Conservation (phyloP, 2,888 invertebrate species). For the Strigamia transsilvanica region DNA sequence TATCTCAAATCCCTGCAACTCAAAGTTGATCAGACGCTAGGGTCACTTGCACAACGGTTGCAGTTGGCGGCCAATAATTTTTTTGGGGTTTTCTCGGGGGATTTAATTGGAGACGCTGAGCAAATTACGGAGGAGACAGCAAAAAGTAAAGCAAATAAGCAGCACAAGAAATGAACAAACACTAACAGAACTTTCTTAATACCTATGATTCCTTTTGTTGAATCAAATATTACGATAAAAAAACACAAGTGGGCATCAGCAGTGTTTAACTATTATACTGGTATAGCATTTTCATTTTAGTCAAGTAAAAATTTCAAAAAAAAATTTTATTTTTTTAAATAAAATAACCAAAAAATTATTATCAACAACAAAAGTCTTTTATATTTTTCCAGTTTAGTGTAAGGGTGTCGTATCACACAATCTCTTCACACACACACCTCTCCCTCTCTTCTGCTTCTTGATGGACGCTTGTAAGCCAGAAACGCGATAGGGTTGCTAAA, state of each 20-base stretch:
- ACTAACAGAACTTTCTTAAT: background rate
- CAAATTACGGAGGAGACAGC: slow-evolving; percentile 41
- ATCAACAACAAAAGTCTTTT: background rate
- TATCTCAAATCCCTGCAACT: slow-evolving; percentile 7
- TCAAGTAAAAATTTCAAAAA: background rate
- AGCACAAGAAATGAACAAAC: slow-evolving; percentile 5
- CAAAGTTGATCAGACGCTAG: slow-evolving; percentile 13
- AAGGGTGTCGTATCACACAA: slow-evolving; percentile 6
- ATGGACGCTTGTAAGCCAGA: slow-evolving; percentile 30
- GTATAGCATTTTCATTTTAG: background rate
- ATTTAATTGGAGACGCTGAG: slow-evolving; percentile 51
- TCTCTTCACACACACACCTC: slow-evolving; percentile 2
- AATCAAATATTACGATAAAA: background rate
- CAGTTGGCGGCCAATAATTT: slow-evolving; percentile 48
- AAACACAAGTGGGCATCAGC: background rate
- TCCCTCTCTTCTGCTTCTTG: slow-evolving; percentile 21
- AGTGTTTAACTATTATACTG: background rate
- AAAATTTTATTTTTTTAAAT: background rate
- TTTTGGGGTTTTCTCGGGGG: slow-evolving; percentile 22
- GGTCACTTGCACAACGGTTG: slow-evolving; percentile 28
- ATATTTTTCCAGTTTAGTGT: slow-evolving; percentile 14
- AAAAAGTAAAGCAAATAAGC: slow-evolving; percentile 15
- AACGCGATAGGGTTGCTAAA: slow-evolving; percentile 26
- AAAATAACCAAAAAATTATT: background rate
- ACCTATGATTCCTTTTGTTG: background rate